Evolutionary conservation across 1,140 invertebrate species (phyloP).

Genomic region (Drosophila nannoptera): DNA sequence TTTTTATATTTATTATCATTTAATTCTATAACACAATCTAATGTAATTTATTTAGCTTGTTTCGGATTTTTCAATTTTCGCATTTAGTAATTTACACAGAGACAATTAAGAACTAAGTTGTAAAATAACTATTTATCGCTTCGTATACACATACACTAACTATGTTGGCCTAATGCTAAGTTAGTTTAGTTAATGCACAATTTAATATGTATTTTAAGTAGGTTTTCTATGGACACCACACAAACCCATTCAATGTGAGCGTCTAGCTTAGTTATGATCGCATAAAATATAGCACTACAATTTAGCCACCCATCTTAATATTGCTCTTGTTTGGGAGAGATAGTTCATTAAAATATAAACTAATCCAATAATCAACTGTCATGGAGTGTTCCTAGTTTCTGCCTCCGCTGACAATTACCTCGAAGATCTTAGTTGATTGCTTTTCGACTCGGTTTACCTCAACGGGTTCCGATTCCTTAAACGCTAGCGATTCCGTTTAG

Average conservation of each 20-base stretch:
- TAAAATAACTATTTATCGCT: slow-evolving; percentile 24
- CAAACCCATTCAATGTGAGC: slow-evolving; percentile 32
- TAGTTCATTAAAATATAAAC: slow-evolving; percentile 25
- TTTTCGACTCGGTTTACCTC: slow-evolving; percentile 77
- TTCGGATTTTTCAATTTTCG: neutral
- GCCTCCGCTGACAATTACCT: neutral
- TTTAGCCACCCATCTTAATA: slow-evolving; percentile 15
- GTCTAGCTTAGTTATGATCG: slow-evolving; percentile 9
- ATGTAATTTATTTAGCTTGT: slow-evolving; percentile 25
- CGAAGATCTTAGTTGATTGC: slow-evolving; percentile 28
- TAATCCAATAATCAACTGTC: slow-evolving; percentile 17
- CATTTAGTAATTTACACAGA: slow-evolving; percentile 40
- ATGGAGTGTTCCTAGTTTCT: neutral
- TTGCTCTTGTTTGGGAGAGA: slow-evolving; percentile 14
- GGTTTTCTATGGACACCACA: slow-evolving; percentile 11
- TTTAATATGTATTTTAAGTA: slow-evolving; percentile 20
- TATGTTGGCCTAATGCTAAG: slow-evolving; percentile 16
- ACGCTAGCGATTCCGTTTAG: slow-evolving; percentile 79
- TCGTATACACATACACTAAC: slow-evolving; percentile 32
- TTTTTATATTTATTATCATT: slow-evolving; percentile 9
- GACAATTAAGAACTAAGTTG: slow-evolving; percentile 25
- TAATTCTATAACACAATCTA: slow-evolving; percentile 21
- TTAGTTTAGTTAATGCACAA: slow-evolving; percentile 40
- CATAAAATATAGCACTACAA: slow-evolving; percentile 17
- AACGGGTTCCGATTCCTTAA: slow-evolving; percentile 78